These are phyloP conservation scores for Ceratina japonica DNA, from an alignment of 1,140 invertebrate species.

Conservation along the genomic window DNA sequence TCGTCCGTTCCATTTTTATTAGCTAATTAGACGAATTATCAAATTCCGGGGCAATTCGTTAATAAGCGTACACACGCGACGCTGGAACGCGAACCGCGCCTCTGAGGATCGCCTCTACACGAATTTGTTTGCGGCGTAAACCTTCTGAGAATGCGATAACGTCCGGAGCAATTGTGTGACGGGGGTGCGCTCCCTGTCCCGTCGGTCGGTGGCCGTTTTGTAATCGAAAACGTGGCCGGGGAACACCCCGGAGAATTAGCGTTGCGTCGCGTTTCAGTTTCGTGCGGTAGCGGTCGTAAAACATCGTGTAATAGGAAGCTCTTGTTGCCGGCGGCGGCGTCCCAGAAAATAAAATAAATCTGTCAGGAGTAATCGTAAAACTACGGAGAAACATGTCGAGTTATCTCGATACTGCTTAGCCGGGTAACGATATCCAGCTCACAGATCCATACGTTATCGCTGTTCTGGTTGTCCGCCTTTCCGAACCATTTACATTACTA, in stretches of 20 bases:
- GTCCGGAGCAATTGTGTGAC: too few relatives aligned
- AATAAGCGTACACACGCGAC: conserved; percentile 1
- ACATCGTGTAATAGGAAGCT: conserved; percentile 23
- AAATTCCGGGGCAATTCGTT: conserved; percentile 34
- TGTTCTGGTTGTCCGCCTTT: not conserved
- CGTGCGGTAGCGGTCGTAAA: conserved; percentile 4
- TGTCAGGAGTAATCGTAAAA: conserved; percentile 25
- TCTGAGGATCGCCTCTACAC: not conserved
- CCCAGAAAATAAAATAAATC: conserved; percentile 14
- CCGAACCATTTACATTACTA: not conserved
- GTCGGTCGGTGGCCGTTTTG: too few relatives aligned
- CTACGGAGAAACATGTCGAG: not conserved
- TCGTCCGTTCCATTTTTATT: conserved; percentile 34
- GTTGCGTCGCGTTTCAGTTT: too few relatives aligned
- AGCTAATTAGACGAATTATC: conserved; percentile 31
- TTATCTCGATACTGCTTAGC: conserved; percentile 12
- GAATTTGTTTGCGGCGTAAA: too few relatives aligned
- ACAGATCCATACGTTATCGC: not conserved
- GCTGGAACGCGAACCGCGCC: not conserved
- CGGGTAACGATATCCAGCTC: conserved; percentile 3
- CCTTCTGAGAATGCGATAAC: too few relatives aligned
- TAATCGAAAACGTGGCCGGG: too few relatives aligned
- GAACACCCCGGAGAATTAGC: too few relatives aligned
- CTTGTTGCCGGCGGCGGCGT: not conserved
- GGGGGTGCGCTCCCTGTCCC: too few relatives aligned